These are phyloP conservation scores for Colletes gigas DNA, from an alignment of 1,140 invertebrate species.

Conservation along the genomic window DNA sequence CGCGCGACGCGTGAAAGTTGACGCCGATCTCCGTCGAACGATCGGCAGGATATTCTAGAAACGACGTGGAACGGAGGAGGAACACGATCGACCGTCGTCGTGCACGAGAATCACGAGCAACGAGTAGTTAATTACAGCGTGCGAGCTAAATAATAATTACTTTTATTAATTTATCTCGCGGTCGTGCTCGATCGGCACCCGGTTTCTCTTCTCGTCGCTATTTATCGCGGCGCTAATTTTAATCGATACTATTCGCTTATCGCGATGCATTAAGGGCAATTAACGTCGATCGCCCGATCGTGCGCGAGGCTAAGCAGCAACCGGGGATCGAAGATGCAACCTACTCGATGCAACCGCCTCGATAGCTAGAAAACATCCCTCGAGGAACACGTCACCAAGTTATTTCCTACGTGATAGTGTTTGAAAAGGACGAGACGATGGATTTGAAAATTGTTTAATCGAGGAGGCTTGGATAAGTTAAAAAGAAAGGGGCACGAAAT, in stretches of 20 bases:
- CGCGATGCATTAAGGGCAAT: slow-evolving; percentile 38
- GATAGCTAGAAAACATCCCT: too few relatives aligned
- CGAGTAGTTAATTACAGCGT: slow-evolving; percentile 10
- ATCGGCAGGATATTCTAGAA: background rate
- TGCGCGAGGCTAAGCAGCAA: slow-evolving; percentile 1
- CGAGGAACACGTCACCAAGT: too few relatives aligned
- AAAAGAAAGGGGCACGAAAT: too few relatives aligned
- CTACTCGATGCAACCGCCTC: too few relatives aligned
- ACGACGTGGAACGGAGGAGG: slow-evolving; percentile 3
- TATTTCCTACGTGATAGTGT: too few relatives aligned
- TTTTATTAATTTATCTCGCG: slow-evolving; percentile 33
- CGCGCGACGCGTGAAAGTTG: slow-evolving; percentile 42
- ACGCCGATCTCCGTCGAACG: slow-evolving; percentile 11
- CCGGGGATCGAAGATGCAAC: background rate
- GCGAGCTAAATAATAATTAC: slow-evolving; percentile 10
- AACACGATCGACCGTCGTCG: background rate
- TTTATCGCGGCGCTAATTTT: slow-evolving; percentile 46
- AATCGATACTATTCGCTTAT: slow-evolving; percentile 38
- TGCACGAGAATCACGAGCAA: background rate
- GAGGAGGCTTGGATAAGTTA: too few relatives aligned
- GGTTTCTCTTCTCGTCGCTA: background rate
- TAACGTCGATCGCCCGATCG: slow-evolving; percentile 6
- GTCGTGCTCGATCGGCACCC: background rate
- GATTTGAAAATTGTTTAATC: too few relatives aligned
- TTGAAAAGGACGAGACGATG: too few relatives aligned